Conservation (phyloP, 2,888 invertebrate genomes). For the Luperina testacea region DNA sequence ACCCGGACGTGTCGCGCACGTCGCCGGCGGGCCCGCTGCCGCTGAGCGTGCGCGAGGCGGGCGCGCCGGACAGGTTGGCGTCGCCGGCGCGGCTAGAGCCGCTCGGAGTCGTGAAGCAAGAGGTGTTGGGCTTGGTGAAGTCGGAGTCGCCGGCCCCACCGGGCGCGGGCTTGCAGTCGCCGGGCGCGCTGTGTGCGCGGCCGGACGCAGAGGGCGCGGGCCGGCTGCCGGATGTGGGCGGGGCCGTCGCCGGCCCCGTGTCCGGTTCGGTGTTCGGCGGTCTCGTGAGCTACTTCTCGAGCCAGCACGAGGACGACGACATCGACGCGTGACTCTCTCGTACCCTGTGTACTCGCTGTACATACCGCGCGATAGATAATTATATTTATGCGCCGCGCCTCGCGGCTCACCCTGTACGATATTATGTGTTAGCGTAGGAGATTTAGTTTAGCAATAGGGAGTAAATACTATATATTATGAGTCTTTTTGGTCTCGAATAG, state of each 20-base stretch:
- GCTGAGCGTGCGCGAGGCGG: constrained; percentile 30
- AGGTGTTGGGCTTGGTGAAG: constrained; percentile 40
- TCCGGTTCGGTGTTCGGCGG: constrained; percentile 94
- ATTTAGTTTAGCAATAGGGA: constrained; percentile 75
- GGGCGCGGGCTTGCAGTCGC: constrained; percentile 2
- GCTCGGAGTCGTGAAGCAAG: constrained; percentile 51
- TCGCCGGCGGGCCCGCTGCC: constrained; percentile 44
- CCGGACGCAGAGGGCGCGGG: constrained; percentile 71
- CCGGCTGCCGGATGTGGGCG: constrained; percentile 71
- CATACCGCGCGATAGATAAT: constrained; percentile 63
- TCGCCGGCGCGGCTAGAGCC: constrained; percentile 48
- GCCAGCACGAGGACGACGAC: constrained; percentile 96
- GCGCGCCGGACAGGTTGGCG: background rate
- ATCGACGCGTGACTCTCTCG: constrained; percentile 90
- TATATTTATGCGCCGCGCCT: constrained; percentile 67
- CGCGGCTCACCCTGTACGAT: constrained; percentile 79
- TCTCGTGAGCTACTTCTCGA: constrained; percentile 97
- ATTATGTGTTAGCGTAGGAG: constrained; percentile 75
- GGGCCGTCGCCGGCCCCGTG: constrained; percentile 68
- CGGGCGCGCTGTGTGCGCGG: constrained; percentile 10
- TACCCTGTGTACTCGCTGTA: constrained; percentile 47
- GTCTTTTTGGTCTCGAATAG: constrained; percentile 89
- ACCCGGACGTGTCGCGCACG: constrained; percentile 52
- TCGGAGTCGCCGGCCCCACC: constrained; percentile 71
- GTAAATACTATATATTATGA: constrained; percentile 78